Conservation (phyloP, 2,888 invertebrate species). For the Caenorhabditis angaria region DNA sequence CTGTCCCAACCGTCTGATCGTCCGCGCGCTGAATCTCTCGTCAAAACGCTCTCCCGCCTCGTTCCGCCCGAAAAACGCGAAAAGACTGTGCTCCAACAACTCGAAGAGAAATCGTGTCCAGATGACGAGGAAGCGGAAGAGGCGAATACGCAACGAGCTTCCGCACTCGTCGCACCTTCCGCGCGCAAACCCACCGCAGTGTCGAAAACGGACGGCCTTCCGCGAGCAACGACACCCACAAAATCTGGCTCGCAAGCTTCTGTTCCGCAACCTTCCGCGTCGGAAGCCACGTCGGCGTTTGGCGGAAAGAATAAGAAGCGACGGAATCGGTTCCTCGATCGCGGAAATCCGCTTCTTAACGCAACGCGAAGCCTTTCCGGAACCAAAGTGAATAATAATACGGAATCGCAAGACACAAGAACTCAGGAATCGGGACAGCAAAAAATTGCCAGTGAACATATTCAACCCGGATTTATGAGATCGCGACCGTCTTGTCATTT, state of each 20-base stretch:
- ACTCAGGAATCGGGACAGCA: not conserved
- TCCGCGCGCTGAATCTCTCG: not conserved
- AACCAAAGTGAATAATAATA: not conserved
- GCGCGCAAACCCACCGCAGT: not conserved
- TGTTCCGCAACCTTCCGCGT: too few relatives aligned
- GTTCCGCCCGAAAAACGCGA: not conserved
- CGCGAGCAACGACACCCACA: not conserved
- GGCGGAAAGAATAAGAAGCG: not conserved
- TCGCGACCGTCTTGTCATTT: too few relatives aligned
- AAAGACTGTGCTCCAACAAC: not conserved
- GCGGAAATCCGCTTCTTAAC: not conserved
- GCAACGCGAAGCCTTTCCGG: not conserved
- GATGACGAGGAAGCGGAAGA: not conserved
- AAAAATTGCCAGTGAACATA: too few relatives aligned
- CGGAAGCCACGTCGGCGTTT: not conserved
- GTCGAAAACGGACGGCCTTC: not conserved
- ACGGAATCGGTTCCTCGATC: not conserved
- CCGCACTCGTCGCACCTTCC: not conserved
- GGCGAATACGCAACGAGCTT: not conserved
- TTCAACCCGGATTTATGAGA: too few relatives aligned
- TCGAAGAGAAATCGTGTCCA: not conserved
- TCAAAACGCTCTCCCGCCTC: not conserved
- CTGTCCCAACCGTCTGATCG: constrained; percentile 1
- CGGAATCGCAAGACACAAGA: not conserved
- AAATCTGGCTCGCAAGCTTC: not conserved